A percentile compares a stretch with the other conserved stretches of the same genome.
Conservation (phyloP, 92 coral and sea anemone genomes). For the Paramuricea clavata region DNA sequence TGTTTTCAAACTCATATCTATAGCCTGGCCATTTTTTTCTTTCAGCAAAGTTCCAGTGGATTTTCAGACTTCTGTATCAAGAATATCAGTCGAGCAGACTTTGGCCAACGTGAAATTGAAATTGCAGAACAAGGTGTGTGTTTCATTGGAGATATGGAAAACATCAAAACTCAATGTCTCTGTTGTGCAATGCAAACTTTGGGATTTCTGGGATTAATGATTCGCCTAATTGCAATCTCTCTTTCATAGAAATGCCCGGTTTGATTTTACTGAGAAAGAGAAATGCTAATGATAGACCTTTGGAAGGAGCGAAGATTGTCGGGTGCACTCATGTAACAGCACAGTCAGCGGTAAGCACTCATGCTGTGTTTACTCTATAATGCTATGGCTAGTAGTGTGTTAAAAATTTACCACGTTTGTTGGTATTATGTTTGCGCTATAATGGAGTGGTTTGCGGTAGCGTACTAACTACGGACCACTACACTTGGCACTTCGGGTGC, state of each 20-base stretch:
- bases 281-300: constrained; percentile 97
- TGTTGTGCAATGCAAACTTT: too few relatives aligned
- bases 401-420: too few relatives aligned
- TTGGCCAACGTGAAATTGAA: constrained; percentile 99
- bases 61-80: constrained; percentile 99
- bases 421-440: too few relatives aligned
- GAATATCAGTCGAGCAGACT: constrained; percentile 98
- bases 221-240: too few relatives aligned
- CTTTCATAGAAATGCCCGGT: constrained; percentile 94
- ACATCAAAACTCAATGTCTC: too few relatives aligned
- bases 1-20: neutral
- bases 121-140: constrained; percentile 99
- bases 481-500: too few relatives aligned
- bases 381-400: too few relatives aligned
- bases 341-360: constrained; percentile 92
- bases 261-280: constrained; percentile 95
- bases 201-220: too few relatives aligned
- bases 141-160: neutral
- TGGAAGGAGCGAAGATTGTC: constrained; percentile 99
- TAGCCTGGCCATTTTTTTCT: constrained; percentile 39
- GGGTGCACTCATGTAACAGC: constrained; percentile 99
- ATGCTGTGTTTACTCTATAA: too few relatives aligned
- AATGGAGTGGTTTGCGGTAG: too few relatives aligned
- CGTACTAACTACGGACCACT: too few relatives aligned
- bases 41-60: constrained; percentile 97